A percentile compares a stretch with the other conserved stretches of the same genome.
phyloP scores from a whole-genome alignment of 2,888 invertebrate genomes.

The Cyaniris semiargus region DNA sequence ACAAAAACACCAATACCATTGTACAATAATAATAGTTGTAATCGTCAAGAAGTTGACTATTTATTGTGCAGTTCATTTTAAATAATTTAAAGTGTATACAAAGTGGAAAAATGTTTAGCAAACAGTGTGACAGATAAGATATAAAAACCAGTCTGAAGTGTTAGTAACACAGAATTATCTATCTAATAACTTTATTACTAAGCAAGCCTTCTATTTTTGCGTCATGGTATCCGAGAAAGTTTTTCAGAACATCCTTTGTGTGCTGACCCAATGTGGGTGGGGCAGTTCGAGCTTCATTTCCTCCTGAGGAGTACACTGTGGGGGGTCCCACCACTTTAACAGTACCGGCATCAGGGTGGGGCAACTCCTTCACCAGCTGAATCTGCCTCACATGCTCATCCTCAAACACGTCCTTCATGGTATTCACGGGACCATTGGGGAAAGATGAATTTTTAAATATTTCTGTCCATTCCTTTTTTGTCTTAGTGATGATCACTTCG shows the following conservation, averaged over 20 bases:
- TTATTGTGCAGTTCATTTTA: background rate
- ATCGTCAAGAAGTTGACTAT: background rate
- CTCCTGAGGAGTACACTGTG: slow-evolving; percentile 88
- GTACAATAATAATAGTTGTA: background rate
- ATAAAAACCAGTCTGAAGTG: slow-evolving; percentile 1
- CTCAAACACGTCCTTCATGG: slow-evolving; percentile 90
- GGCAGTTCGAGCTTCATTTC: slow-evolving; percentile 84
- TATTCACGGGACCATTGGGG: slow-evolving; percentile 95
- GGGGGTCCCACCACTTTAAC: slow-evolving; percentile 93
- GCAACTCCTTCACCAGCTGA: slow-evolving; percentile 85
- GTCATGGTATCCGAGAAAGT: slow-evolving; percentile 83
- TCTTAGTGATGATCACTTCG: slow-evolving; percentile 79
- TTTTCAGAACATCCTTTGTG: slow-evolving; percentile 87
- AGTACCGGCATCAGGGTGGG: slow-evolving; percentile 84
- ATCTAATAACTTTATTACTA: slow-evolving; percentile 64
- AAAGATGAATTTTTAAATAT: slow-evolving; percentile 87
- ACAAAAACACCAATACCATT: background rate
- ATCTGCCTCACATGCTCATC: slow-evolving; percentile 91
- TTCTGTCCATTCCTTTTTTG: slow-evolving; percentile 87
- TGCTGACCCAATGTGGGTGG: slow-evolving; percentile 95
- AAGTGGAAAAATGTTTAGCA: background rate
- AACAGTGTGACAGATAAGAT: slow-evolving; percentile 9
- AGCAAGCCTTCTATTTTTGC: slow-evolving; percentile 80
- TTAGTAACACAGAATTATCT: slow-evolving; percentile 34
- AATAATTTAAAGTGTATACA: background rate